phyloP scores from a whole-genome alignment of 1,140 invertebrate species.

The Plutomurus gul region DNA sequence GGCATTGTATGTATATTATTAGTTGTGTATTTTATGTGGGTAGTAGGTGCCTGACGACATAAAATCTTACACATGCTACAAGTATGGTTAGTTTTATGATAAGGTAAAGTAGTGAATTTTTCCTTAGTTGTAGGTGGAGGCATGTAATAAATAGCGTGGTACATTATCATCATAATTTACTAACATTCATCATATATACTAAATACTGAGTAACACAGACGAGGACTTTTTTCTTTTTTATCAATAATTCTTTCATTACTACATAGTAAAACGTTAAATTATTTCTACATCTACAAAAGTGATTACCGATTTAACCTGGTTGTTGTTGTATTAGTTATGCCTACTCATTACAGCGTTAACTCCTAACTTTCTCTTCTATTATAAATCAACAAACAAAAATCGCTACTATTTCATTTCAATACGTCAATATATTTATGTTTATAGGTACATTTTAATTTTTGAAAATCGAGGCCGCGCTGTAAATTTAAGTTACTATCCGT shows the following conservation, averaged over 20 bases:
- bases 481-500: neutral
- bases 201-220: constrained; percentile 29
- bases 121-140: neutral
- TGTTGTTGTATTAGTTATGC: neutral
- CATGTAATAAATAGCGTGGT: neutral
- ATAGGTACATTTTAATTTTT: constrained; percentile 17
- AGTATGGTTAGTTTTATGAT: neutral
- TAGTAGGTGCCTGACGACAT: constrained; percentile 21
- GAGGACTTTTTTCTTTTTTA: neutral
- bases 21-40: neutral
- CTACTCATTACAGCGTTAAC: neutral
- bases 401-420: no score
- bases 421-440: neutral
- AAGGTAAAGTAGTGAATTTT: no score
- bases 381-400: no score
- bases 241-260: constrained; percentile 1
- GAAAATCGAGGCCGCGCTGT: constrained; percentile 8
- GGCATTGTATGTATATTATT: constrained; percentile 10
- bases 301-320: neutral
- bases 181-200: constrained; percentile 1
- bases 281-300: neutral
- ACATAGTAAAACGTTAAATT: constrained; percentile 19
- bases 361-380: no score
- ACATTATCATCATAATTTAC: neutral
- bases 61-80: constrained; percentile 27